These are phyloP conservation scores for Periparus ater DNA, from an alignment of 2,797 vertebrate species.

Conservation along the genomic window DNA sequence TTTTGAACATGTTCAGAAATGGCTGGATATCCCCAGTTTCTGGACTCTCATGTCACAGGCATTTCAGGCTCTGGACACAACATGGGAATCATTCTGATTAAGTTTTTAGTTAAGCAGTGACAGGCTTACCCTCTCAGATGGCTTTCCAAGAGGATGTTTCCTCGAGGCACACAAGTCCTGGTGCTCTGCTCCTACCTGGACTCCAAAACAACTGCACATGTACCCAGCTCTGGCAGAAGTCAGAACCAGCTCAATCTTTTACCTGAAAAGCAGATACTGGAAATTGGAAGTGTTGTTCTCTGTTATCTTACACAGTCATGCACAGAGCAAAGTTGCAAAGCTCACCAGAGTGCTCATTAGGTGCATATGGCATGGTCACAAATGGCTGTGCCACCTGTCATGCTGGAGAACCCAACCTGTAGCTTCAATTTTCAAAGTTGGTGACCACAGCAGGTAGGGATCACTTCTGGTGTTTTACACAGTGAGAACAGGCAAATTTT, in stretches of 20 bases:
- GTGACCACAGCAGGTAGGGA: not conserved
- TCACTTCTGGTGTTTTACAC: not conserved
- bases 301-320: accelerated
- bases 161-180: not conserved
- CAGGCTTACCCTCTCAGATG: not conserved
- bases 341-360: not conserved
- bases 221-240: not conserved
- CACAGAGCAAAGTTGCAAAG: not conserved
- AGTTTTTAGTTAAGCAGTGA: not conserved
- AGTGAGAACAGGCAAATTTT: not conserved
- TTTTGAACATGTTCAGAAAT: not conserved
- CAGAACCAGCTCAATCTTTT: not conserved
- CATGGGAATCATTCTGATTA: not conserved
- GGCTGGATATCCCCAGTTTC: no score
- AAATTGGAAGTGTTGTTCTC: not conserved
- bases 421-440: not conserved
- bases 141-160: not conserved
- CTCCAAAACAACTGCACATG: accelerated
- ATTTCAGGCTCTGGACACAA: not conserved
- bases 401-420: not conserved
- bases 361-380: not conserved
- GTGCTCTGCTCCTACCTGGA: not conserved
- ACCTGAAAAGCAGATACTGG: not conserved
- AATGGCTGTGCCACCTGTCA: no score
- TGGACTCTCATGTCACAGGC: not conserved